Evolutionary conservation across 2,797 vertebrate species (phyloP), one percentile per base, ranked within the genome.

Genomic region (Melanotaenia parkinsoni): DNA sequence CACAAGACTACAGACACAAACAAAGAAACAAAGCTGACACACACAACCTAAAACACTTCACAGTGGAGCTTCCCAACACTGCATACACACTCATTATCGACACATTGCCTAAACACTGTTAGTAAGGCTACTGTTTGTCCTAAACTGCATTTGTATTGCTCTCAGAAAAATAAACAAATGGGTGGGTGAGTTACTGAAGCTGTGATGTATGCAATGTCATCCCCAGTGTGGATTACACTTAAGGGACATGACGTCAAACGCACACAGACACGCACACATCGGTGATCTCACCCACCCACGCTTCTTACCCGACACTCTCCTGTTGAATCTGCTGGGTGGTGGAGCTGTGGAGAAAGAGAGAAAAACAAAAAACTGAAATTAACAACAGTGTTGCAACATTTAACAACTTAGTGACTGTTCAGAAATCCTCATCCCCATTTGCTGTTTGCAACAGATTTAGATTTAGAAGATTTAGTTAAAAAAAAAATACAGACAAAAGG

Each of bases 251-350:
- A 94, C 88, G 89, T 93, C 92, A 93, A 90, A 87, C 67, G 14
- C 58, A 67, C 5, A 58, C 56, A 63, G 4, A 68, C 10, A 24
- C 32, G 57, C 30, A 37, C 58, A 51, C n/a, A 63, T 32, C 0
- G 3, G 50, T 60, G 35, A 70, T 81, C 84, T 81, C 32, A 68
- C 30, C 30, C 70, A 83, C 80, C 47, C 40, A 69, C 22, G 63
- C 24, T 1, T 28, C 92, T 95, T 91, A 99, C 98, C 98, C 94
- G 98, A 99, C 88, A 98, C 97, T 96, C 98, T 96, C 92, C 98
- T 95, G 93, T 91, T 96, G 93, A 94, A 98, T 94, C 96, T 95
- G 92, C 94, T 96, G 85, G 96, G 95, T 86, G 96, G 92, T 5
- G 97, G 98, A 89, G 97, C 98, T 99, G 94, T 33, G 57, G 64